A percentile compares a stretch with the other conserved stretches of the same genome.
These are phyloP conservation scores for Solenopsis fugax DNA, from an alignment of 1,140 invertebrate genomes.

Conservation along the genomic window DNA sequence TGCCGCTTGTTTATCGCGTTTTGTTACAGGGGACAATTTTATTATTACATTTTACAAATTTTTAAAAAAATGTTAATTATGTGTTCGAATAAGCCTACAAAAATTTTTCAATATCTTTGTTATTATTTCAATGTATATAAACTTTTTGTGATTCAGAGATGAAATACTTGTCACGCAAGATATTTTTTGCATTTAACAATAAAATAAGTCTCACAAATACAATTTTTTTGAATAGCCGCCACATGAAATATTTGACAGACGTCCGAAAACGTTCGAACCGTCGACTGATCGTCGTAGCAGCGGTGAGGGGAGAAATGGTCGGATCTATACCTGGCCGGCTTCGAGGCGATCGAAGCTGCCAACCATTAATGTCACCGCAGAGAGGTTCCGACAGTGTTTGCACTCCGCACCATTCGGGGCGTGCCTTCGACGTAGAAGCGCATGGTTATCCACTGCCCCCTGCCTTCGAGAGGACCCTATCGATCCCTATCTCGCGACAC, in stretches of 20 bases:
- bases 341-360: slow-evolving; percentile 31
- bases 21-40: not conserved
- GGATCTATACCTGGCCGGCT: slow-evolving; percentile 65
- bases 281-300: not conserved
- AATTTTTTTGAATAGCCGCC: not conserved
- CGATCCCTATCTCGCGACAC: slow-evolving; percentile 82
- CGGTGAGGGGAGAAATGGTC: slow-evolving; percentile 1
- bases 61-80: slow-evolving; percentile 15
- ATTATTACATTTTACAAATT: not conserved
- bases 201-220: not conserved
- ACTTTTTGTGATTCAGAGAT: not conserved
- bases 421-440: slow-evolving; percentile 57
- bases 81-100: not conserved
- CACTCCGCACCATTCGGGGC: slow-evolving; percentile 58
- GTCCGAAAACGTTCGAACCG: not conserved
- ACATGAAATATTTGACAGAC: not conserved
- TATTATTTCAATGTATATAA: not conserved
- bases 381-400: slow-evolving; percentile 61
- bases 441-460: slow-evolving; percentile 20
- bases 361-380: slow-evolving; percentile 83
- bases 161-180: not conserved
- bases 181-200: not conserved
- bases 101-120: not conserved
- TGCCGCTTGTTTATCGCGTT: not conserved
- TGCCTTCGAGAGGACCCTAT: slow-evolving; percentile 59